Percentiles rank a stretch among this genome's conserved stretches.
Conservation (phyloP, 2,888 invertebrate species). For the Willowsia nigromaculata region DNA sequence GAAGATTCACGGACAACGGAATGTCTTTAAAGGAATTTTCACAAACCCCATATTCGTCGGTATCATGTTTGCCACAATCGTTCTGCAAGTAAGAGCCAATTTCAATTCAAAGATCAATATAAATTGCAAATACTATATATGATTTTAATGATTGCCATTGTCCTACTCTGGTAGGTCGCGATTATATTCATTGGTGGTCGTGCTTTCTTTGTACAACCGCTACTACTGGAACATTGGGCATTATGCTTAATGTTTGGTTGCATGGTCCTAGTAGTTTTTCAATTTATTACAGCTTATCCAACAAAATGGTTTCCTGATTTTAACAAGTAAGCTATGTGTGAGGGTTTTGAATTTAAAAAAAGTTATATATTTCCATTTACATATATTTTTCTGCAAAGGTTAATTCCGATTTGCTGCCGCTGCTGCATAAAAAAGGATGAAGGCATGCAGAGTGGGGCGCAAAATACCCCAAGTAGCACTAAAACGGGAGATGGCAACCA, state of each 20-base stretch:
- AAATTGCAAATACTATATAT: no score
- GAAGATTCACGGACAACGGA: constrained; percentile 99
- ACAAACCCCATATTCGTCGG: constrained; percentile 99
- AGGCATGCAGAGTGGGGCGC: background rate
- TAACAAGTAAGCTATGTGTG: constrained; percentile 48
- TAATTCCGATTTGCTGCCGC: background rate
- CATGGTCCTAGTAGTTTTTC: constrained; percentile 83
- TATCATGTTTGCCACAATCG: no score
- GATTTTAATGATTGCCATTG: background rate
- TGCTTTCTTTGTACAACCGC: constrained; percentile 82
- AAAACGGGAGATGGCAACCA: background rate
- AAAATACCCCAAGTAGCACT: background rate
- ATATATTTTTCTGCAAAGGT: background rate
- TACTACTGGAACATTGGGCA: constrained; percentile 83
- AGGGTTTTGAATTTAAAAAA: no score
- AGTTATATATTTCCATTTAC: background rate
- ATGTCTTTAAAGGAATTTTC: constrained; percentile 97
- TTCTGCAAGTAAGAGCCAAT: no score
- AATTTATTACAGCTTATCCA: constrained; percentile 83
- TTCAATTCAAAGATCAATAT: no score
- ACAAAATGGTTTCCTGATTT: constrained; percentile 80
- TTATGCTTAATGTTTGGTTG: constrained; percentile 84
- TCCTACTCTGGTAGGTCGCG: background rate
- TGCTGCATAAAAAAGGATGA: background rate
- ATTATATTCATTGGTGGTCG: constrained; percentile 83